Conservation (phyloP, 2,888 invertebrate species). For the Chrysodeixis includens region DNA sequence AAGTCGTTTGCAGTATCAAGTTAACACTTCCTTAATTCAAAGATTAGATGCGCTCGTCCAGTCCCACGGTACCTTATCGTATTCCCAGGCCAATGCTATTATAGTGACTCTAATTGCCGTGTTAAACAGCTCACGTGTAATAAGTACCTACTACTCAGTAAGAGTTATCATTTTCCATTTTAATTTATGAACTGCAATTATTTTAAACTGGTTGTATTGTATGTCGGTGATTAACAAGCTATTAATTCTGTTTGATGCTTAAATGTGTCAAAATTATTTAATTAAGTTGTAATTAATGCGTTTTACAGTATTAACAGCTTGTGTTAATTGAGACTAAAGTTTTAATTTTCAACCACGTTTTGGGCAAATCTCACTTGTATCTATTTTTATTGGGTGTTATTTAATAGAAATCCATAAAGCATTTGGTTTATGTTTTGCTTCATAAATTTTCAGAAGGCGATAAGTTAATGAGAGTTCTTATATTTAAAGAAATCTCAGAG, state of each 20-base stretch:
- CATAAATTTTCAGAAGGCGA: no score
- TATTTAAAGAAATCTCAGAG: no score
- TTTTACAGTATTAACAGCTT: neutral
- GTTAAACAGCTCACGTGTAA: conserved; percentile 44
- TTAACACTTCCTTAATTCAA: conserved; percentile 59
- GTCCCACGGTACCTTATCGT: conserved; percentile 65
- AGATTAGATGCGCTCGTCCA: conserved; percentile 39
- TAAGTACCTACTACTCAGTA: conserved; percentile 28
- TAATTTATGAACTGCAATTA: conserved; percentile 32
- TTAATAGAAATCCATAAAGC: no score
- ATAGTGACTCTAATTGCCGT: conserved; percentile 59
- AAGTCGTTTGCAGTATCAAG: conserved; percentile 43
- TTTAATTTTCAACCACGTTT: no score
- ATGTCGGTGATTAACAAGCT: neutral
- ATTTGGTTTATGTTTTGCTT: no score
- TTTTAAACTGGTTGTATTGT: conserved; percentile 10
- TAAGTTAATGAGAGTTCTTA: no score
- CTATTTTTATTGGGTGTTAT: no score
- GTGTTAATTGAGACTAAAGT: neutral
- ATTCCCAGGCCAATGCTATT: conserved; percentile 57
- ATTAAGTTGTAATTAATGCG: neutral
- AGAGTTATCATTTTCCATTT: conserved; percentile 39
- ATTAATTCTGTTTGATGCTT: neutral
- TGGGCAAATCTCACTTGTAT: no score
- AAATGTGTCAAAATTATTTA: neutral